Evolutionary conservation across 1,140 invertebrate species (phyloP).

Genomic region (Delia radicum): DNA sequence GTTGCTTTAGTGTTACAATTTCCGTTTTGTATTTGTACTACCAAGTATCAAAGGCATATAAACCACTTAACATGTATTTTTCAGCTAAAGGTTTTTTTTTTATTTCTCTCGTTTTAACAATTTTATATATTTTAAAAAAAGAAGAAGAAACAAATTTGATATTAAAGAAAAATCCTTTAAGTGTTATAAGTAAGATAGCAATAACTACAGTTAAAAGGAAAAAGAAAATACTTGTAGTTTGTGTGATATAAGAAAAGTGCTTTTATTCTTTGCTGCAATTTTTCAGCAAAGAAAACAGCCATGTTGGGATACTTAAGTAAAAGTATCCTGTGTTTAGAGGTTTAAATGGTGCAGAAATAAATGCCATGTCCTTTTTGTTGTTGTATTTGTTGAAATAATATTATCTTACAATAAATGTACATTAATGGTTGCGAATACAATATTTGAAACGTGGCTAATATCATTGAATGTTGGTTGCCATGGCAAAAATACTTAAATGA

Average conservation of each 20-base stretch:
- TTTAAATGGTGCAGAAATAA: slow-evolving; percentile 14
- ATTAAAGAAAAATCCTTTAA: too few relatives aligned
- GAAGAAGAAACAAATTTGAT: too few relatives aligned
- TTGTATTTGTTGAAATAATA: slow-evolving; percentile 12
- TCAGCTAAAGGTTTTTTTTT: not conserved
- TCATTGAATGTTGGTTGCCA: not conserved
- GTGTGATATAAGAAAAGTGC: too few relatives aligned
- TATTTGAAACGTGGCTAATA: slow-evolving; percentile 6
- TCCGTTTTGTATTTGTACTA: not conserved
- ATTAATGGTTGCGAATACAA: slow-evolving; percentile 8
- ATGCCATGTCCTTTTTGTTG: not conserved
- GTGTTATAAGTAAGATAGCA: not conserved
- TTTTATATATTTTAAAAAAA: not conserved
- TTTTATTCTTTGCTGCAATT: too few relatives aligned
- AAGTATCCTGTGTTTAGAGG: not conserved
- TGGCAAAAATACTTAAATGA: not conserved
- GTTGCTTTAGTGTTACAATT: slow-evolving; percentile 3
- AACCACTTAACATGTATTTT: slow-evolving; percentile 14
- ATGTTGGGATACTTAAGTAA: not conserved
- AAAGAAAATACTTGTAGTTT: not conserved
- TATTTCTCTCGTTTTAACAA: not conserved
- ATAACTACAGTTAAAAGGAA: not conserved
- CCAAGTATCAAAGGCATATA: not conserved
- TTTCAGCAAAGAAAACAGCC: not conserved
- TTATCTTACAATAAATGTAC: slow-evolving; percentile 16